Evolutionary conservation across 1,140 invertebrate species (phyloP), one percentile per base, ranked within the genome.

Genomic region (Eumaeus atala): DNA sequence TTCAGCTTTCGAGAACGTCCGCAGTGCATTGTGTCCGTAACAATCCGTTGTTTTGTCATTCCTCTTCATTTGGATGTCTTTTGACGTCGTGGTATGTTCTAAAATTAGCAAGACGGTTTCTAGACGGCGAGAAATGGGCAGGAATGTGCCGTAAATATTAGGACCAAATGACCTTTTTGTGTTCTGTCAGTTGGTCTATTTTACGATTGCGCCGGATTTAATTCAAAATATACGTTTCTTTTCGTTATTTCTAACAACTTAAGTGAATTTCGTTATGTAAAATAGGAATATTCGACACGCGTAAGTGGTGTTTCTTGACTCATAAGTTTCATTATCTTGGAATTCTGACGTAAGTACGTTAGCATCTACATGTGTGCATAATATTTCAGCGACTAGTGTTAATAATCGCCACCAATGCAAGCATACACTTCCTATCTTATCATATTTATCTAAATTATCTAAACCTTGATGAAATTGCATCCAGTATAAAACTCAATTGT

Each of bases 51-150:
- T 81, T 81, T 85, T 83, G 77, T 83, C 80, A 81, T 83, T 83
- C 76, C 70, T 72, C 82, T 80, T 58, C 74, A 77, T 80, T 83
- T 74, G 79, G 74, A 76, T 62, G 71, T 75, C 68, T 80, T 85
- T 84, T 83, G 70, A 71, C 72, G 79, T 81, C 79, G 76, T 74
- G 80, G 79, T 77, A 85, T 82, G 79, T 82, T 82, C 82, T 85
- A 85, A 75, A 73, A 74, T 79, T 85, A 85, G 79, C 71, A 64
- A 77, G 79, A 74, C 65, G 72, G 59, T 67, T 64, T 61, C 69
- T 71, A 82, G 74, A 76, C 75, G 66, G 63, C 62, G 60, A 63
- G 60, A 69, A 67, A 62, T 73, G 66, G 66, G 58, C 67, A 70
- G 70, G 74, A 76, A 83, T 79, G 77, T 69, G 62, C 67, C 61